Percentiles rank a stretch among this genome's conserved stretches.
These are phyloP conservation scores for Drosophila eohydei DNA, from an alignment of 2,888 invertebrate genomes.

Conservation along the genomic window DNA sequence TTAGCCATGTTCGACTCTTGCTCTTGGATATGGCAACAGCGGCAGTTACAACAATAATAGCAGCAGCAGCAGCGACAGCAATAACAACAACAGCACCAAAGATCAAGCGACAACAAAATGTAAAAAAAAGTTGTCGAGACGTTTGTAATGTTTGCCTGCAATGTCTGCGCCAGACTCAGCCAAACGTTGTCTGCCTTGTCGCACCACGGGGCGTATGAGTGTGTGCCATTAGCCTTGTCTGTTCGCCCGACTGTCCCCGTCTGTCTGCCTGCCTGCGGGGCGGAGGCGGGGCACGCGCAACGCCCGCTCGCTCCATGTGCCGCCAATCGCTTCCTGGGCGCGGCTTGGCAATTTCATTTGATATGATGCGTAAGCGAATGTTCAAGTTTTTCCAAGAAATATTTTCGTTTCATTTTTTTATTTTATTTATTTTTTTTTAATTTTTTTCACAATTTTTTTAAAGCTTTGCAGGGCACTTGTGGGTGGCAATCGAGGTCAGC, in stretches of 20 bases:
- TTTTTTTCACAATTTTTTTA: neutral
- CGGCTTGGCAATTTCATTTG: constrained; percentile 49
- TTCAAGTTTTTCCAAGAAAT: constrained; percentile 31
- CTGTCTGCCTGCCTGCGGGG: constrained; percentile 8
- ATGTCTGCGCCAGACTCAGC: constrained; percentile 46
- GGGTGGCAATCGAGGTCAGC: constrained; percentile 37
- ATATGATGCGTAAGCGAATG: constrained; percentile 55
- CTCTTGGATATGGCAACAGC: constrained; percentile 54
- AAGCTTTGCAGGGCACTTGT: neutral
- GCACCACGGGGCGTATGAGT: constrained; percentile 67
- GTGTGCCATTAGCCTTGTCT: constrained; percentile 52
- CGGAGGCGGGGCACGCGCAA: constrained; percentile 13
- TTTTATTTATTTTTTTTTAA: constrained; percentile 8
- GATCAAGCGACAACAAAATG: constrained; percentile 32
- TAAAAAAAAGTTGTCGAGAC: constrained; percentile 52
- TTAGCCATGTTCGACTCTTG: constrained; percentile 58
- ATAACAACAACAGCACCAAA: constrained; percentile 30
- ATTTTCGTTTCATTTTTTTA: constrained; percentile 13
- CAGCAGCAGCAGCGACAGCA: constrained; percentile 25
- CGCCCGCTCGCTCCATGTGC: constrained; percentile 7
- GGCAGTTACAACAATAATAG: constrained; percentile 30
- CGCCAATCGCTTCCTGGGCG: constrained; percentile 38
- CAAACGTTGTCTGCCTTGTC: constrained; percentile 48
- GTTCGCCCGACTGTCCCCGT: constrained; percentile 22
- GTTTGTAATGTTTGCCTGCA: constrained; percentile 49